Evolutionary conservation across 1,140 invertebrate genomes (phyloP).

Genomic region (Halesus radiatus): DNA sequence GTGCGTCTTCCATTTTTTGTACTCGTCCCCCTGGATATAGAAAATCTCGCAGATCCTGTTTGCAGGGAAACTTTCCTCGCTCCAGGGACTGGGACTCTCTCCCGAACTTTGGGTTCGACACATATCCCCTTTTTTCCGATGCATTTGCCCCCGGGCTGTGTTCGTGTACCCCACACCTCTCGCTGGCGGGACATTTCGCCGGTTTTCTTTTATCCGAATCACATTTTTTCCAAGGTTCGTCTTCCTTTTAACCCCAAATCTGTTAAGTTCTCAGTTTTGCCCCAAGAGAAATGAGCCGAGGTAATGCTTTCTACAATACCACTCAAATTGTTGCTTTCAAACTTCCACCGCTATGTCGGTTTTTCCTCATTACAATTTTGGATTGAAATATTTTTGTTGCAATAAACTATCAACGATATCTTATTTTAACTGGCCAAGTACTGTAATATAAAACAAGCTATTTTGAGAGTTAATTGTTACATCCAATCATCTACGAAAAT

Average conservation of each 20-base stretch:
- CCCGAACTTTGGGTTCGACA: not conserved
- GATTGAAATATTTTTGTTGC: too few species aligned
- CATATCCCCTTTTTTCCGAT: constrained; percentile 11
- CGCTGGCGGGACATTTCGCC: not conserved
- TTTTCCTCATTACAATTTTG: too few species aligned
- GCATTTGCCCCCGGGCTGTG: constrained; percentile 13
- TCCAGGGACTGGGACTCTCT: not conserved
- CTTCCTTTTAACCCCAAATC: not conserved
- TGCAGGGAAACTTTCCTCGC: constrained; percentile 21
- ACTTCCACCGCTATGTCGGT: too few species aligned
- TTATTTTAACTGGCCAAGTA: too few species aligned
- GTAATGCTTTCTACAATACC: too few species aligned
- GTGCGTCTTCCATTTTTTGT: not conserved
- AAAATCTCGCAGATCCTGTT: not conserved
- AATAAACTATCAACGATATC: too few species aligned
- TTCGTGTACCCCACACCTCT: not conserved
- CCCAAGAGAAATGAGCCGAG: not conserved
- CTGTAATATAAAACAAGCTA: too few species aligned
- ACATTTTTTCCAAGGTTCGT: not conserved
- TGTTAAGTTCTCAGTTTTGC: not conserved
- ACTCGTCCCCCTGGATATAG: not conserved
- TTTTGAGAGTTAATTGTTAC: too few species aligned
- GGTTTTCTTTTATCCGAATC: not conserved
- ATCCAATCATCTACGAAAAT: not conserved
- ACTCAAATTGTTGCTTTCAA: too few species aligned